phyloP scores from a whole-genome alignment of 23 tunicate species.

The Clavelina lepadiformis region DNA sequence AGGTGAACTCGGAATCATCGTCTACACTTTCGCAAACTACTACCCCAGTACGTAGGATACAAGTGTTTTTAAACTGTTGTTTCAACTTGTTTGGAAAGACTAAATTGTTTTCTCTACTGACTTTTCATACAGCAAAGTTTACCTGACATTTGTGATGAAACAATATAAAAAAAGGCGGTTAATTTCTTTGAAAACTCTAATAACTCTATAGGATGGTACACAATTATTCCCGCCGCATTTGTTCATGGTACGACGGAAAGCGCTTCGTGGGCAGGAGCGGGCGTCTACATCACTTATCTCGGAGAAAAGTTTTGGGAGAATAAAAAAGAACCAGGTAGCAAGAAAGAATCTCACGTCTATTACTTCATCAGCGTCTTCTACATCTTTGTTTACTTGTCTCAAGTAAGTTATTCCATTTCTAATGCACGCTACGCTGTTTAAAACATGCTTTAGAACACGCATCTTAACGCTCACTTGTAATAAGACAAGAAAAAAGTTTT shows the following conservation, averaged over 20 bases:
- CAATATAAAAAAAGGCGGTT: no score
- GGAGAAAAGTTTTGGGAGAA: slow-evolving; percentile 52
- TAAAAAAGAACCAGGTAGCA: slow-evolving; percentile 12
- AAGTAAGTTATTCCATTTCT: slow-evolving; percentile 27
- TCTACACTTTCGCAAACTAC: slow-evolving; percentile 47
- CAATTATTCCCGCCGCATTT: slow-evolving; percentile 46
- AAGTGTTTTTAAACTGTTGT: background rate
- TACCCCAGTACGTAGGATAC: slow-evolving; percentile 53
- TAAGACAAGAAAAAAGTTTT: no score
- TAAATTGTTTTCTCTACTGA: background rate
- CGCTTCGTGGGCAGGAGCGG: slow-evolving; percentile 58
- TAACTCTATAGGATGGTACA: slow-evolving; percentile 60
- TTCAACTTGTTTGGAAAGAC: background rate
- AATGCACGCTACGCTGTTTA: background rate
- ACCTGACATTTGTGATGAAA: background rate
- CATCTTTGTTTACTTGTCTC: slow-evolving; percentile 36
- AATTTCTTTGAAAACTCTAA: no score
- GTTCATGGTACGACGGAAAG: slow-evolving; percentile 57
- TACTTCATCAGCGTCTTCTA: slow-evolving; percentile 44
- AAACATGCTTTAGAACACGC: no score
- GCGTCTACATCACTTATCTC: slow-evolving; percentile 50
- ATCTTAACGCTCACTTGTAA: no score
- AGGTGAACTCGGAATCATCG: slow-evolving; percentile 59
- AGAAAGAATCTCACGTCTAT: slow-evolving; percentile 47
- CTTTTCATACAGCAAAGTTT: background rate